Evolutionary conservation across 2,888 invertebrate species (phyloP), one percentile per base, ranked within the genome.

Genomic region (Cylloceria caligata): DNA sequence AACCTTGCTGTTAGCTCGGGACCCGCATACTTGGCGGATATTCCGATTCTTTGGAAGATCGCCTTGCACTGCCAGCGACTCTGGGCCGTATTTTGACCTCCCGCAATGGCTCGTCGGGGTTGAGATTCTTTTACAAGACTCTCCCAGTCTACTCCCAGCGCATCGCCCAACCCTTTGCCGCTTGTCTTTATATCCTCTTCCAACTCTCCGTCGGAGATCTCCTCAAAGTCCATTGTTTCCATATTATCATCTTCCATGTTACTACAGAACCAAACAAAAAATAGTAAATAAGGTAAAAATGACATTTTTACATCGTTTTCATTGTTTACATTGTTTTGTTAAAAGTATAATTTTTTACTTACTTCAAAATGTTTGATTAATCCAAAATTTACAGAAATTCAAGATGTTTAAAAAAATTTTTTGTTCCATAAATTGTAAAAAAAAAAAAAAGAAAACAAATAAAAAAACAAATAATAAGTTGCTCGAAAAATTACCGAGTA

Each of bases 141-240:
- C 11, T 97, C 96, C 98, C 98, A 98, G 93, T 98, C 98, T 0
- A 98, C 98, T n/a, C 98, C 98, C 34, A 98, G 93, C n/a, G 97
- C 97, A 93, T 98, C 98, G 4, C 97, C 97, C 83, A 98, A 95
- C 42, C 96, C 96, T 93, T 94, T 95, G 85, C 94, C 94, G 88
- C 94, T 95, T 13, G 96, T 95, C 88, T 93, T 93, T 68, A 93
- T 90, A 65, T 97, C 96, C 90, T 97, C 97, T 91, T 98, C 97
- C 42, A 97, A 93, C 92, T 98, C 98, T 69, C 97, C 97, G 92
- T 98, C 97, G 16, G 97, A 97, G 88, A 97, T 97, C 93, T 97
- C 97, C 93, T 97, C 97, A 93, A 97, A 97, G 90, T 97, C 97
- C 90, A 97, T 94, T 87, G 95, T 95, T 84, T 96, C 95, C 89